Evolutionary conservation across 2,797 vertebrate species (phyloP).

Genomic region (Scleropages formosus): DNA sequence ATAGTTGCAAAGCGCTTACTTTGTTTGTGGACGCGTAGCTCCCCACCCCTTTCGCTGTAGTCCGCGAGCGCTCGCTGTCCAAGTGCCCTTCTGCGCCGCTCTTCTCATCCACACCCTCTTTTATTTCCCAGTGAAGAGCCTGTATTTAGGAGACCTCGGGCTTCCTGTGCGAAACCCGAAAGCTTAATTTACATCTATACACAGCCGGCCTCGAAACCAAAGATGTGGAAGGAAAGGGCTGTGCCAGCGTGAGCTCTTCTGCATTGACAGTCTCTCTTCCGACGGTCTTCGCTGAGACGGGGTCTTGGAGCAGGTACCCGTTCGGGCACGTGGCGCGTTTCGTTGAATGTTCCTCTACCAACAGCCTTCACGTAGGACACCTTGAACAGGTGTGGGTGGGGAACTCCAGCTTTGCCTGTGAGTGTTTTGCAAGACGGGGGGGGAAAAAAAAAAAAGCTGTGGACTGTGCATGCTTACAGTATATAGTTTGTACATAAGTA

Average conservation of each 20-base stretch:
- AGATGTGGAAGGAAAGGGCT: neutral
- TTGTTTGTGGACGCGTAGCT: conserved; percentile 27
- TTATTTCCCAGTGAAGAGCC: conserved; percentile 43
- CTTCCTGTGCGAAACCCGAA: neutral
- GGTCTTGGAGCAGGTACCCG: too few species aligned
- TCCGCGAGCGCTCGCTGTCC: conserved; percentile 29
- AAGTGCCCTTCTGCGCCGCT: conserved; percentile 39
- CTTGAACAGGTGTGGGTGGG: neutral
- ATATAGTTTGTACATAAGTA: neutral
- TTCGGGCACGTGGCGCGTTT: too few species aligned
- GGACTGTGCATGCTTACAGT: conserved; percentile 21
- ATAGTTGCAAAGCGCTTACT: conserved; percentile 53
- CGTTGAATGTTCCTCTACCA: neutral
- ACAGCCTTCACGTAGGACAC: neutral
- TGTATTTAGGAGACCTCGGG: conserved; percentile 34
- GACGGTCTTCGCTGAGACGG: neutral
- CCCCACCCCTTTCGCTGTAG: conserved; percentile 24
- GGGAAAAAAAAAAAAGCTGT: neutral
- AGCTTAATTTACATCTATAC: neutral
- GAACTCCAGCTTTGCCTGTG: neutral
- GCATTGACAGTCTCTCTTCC: neutral
- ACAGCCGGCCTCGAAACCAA: conserved; percentile 8
- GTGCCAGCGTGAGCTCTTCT: conserved; percentile 5
- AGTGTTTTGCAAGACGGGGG: neutral
- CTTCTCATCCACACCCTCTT: conserved; percentile 43